phyloP scores from a whole-genome alignment of 2,797 vertebrate species.

The Clarias pachynema region DNA sequence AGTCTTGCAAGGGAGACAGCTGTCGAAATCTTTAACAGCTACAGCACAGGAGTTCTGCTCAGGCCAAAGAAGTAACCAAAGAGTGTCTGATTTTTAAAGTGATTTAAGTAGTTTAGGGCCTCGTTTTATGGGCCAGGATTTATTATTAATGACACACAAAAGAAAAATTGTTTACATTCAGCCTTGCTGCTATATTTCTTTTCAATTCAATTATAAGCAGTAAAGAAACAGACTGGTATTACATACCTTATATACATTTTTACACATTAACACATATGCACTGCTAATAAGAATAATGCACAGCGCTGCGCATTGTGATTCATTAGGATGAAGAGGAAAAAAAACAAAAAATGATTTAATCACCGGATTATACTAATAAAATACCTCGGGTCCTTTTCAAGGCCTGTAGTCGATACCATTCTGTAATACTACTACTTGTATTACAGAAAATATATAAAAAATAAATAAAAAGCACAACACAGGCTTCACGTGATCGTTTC shows the following conservation, averaged over 20 bases:
- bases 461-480: no score
- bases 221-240: neutral
- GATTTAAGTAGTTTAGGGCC: neutral
- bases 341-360: neutral
- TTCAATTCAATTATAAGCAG: neutral
- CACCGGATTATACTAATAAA: neutral
- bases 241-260: neutral
- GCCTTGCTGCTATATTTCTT: constrained; percentile 29
- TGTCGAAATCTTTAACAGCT: constrained; percentile 63
- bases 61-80: constrained; percentile 1
- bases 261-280: neutral
- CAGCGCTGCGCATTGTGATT: no score
- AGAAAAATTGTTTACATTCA: constrained; percentile 20
- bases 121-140: neutral
- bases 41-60: neutral
- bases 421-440: neutral
- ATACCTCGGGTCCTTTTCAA: neutral
- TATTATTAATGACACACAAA: neutral
- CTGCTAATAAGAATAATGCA: neutral
- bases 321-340: neutral
- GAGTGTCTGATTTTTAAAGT: neutral
- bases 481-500: neutral
- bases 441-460: neutral
- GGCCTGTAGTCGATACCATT: neutral
- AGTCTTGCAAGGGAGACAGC: constrained; percentile 72